These are phyloP conservation scores for Trimorus sp. DNA, from an alignment of 2,888 invertebrate genomes.

Conservation along the genomic window DNA sequence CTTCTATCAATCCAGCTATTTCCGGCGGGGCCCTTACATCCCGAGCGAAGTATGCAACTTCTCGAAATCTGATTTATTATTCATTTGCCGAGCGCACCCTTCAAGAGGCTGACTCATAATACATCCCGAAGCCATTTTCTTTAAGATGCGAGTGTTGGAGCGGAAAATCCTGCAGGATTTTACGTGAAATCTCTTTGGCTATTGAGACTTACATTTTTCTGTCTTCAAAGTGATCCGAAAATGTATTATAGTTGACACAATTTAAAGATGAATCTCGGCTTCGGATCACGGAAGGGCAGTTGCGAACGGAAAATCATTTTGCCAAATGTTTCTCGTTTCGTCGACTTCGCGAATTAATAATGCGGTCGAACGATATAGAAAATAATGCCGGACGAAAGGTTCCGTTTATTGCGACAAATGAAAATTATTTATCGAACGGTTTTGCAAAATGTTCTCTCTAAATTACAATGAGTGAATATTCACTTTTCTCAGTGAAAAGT, in stretches of 20 bases:
- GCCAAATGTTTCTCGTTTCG: conserved; percentile 12
- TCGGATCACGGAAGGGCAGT: conserved; percentile 16
- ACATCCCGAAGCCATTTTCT: conserved; percentile 64
- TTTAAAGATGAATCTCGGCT: conserved; percentile 49
- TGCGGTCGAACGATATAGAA: background rate
- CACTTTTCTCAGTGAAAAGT: no score
- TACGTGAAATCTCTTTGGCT: conserved; percentile 65
- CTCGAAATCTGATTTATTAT: conserved; percentile 78
- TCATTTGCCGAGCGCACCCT: conserved; percentile 70
- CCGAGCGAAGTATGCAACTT: conserved; percentile 76
- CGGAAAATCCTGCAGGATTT: conserved; percentile 66
- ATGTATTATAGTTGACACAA: conserved; percentile 63
- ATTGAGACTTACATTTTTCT: conserved; percentile 65
- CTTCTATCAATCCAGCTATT: conserved; percentile 72
- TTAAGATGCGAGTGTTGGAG: conserved; percentile 60
- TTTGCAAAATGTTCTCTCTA: background rate
- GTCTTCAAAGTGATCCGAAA: conserved; percentile 63
- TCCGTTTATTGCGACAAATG: no score
- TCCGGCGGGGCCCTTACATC: conserved; percentile 71
- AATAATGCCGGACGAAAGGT: background rate
- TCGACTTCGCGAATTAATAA: background rate
- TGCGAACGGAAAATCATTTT: conserved; percentile 26
- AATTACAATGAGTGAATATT: no score
- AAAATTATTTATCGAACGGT: no score
- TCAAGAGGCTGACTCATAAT: conserved; percentile 64